phyloP scores from a whole-genome alignment of 2,797 vertebrate genomes.

The Crenuchus spilurus region DNA sequence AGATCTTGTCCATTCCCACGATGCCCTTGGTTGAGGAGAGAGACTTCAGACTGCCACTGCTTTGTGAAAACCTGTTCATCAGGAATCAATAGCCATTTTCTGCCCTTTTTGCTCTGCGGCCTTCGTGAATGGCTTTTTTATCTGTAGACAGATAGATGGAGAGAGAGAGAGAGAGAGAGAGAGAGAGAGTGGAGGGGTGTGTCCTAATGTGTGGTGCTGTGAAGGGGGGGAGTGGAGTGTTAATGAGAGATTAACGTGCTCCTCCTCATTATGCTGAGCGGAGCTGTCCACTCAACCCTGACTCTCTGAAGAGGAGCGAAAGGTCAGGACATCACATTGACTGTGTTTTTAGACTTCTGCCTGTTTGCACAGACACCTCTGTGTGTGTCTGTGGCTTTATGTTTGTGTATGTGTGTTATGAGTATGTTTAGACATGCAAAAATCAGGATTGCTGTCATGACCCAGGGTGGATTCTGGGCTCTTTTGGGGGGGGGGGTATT shows the following conservation, averaged over 20 bases:
- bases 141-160: slow-evolving; percentile 34
- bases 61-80: slow-evolving; percentile 70
- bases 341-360: slow-evolving; percentile 32
- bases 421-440: background rate
- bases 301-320: slow-evolving; percentile 63
- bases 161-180: slow-evolving; percentile 27
- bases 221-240: slow-evolving; percentile 62
- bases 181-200: slow-evolving; percentile 7
- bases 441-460: too few relatives aligned
- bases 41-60: slow-evolving; percentile 50
- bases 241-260: slow-evolving; percentile 73
- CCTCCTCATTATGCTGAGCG: slow-evolving; percentile 68
- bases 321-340: slow-evolving; percentile 64
- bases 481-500: too few relatives aligned
- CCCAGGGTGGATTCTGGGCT: too few relatives aligned
- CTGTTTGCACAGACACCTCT: too few relatives aligned
- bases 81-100: slow-evolving; percentile 75
- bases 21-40: slow-evolving; percentile 35
- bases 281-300: slow-evolving; percentile 66
- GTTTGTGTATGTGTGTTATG: background rate
- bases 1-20: slow-evolving; percentile 44
- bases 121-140: slow-evolving; percentile 59
- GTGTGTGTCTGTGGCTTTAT: slow-evolving; percentile 10
- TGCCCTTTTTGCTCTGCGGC: slow-evolving; percentile 63
- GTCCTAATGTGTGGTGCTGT: slow-evolving; percentile 55